Base-by-base conservation (phyloP, 2,888 invertebrate genomes). In the Apodemia mormo region DNA sequence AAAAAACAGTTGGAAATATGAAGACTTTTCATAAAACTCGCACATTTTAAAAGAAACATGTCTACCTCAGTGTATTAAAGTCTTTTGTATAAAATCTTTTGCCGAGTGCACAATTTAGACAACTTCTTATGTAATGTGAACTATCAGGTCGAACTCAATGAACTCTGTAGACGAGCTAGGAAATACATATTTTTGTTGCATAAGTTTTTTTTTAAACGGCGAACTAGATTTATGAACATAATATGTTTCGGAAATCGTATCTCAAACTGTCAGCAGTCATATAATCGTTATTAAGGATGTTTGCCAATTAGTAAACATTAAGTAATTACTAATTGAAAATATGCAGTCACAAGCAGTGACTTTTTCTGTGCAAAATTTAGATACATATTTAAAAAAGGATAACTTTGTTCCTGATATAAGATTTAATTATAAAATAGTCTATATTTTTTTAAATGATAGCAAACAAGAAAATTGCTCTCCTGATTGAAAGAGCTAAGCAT, bases 121-220 rank as follows among this genome's bases (percentile, higher is more conserved):
- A 52, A n/a, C 49, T 52, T 52, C 49, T 61, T 61, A 61, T 61
- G 30, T 61, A 61, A 61, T 61, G 61, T 61, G 61, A 61, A 61
- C 61, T 61, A 61, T 61, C 61, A 33, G 61, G 14, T 61, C 30
- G 33, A n/a, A 33, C 61, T 61, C 61, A 33, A 14, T 61, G 61
- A 61, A 61, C 61, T 61, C 61, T 61, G 61, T 33, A 33, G 61
- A 61, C 33, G 61, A 61, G 61, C 33, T 12, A 33, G 5, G 33
- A 61, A 33, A 30, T 22, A 22, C 22, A 22, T 61, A 61, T 61
- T 61, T 61, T 30, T 61, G 14, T 61, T 61, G 6, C 33, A 61
- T 61, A 58, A 58, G 58, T 33, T 30, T 61, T 33, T 52, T 6
- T 61, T 30, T 0, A 58, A 58, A 30, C 12, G 58, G 58, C 5